Base-by-base conservation (phyloP, 2,113 vertebrate genomes). In the Carassius gibelio region DNA sequence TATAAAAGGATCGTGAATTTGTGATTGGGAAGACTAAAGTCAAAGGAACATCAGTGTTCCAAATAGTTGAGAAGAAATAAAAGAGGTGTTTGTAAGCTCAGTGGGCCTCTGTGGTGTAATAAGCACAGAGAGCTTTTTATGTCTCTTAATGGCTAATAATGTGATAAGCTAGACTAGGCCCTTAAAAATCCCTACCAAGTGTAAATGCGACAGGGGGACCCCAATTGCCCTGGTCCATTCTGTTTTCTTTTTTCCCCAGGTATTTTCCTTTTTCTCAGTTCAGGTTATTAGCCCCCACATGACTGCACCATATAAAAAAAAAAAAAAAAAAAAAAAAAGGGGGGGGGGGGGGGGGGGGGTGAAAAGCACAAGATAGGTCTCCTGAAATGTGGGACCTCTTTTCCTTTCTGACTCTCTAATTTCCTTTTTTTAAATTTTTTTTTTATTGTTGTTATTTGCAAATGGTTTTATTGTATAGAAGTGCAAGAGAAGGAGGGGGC, bases 151-250 rank as follows among this genome's bases (percentile, higher is more conserved):
- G 95, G 96, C 94, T 96, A 96, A 96, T 96, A 97, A 96, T 92
- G 95, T 94, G 96, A 97, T 98, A 97, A 98, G 95, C 96, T 96
- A 96, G 97, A 96, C 94, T 93, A 94, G 95, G 94, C 91, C 94
- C 94, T 93, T 91, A 86, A 92, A 94, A 95, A 95, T 95, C 94
- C 95, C 95, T 93, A 91, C 93, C 94, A 91, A 95, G 95, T 95
- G 95, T 94, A 97, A 95, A 96, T 94, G 94, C 95, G 94, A 95
- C 95, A 95, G 94, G 96, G 93, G 92, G 95, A 97, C 96, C 97
- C 96, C 95, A 95, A 96, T 96, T 96, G 96, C 96, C 95, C 96
- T 94, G 93, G 95, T 96, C 95, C 95, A 95, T 94, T 95, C 94
- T 92, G 92, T 92, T 92, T 93, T 93, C 83, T 87, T 77, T 57